phyloP scores from a whole-genome alignment of 2,113 vertebrate genomes.

The Epinephelus moara region DNA sequence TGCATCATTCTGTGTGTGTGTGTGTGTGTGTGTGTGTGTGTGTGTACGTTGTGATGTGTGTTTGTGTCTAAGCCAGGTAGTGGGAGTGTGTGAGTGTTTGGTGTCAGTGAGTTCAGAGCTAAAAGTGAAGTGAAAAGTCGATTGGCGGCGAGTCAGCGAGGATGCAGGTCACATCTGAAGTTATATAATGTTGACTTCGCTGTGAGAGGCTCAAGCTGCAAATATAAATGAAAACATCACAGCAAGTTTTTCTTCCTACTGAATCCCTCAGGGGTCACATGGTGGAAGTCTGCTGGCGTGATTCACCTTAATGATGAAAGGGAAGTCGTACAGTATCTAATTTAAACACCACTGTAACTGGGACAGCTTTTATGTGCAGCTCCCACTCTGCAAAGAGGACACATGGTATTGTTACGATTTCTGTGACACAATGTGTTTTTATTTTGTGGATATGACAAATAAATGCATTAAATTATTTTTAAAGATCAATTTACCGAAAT shows the following conservation, averaged over 20 bases:
- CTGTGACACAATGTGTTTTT: neutral
- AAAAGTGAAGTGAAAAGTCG: slow-evolving; percentile 51
- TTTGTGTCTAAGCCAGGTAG: neutral
- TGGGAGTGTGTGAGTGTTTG: slow-evolving; percentile 18
- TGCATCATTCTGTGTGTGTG: neutral
- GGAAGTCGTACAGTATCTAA: neutral
- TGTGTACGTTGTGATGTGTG: neutral
- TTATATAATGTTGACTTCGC: slow-evolving; percentile 33
- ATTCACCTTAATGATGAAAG: neutral
- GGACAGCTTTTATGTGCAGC: neutral
- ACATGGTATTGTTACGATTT: neutral
- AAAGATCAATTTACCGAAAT: neutral
- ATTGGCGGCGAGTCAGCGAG: slow-evolving; percentile 23
- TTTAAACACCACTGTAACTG: too few relatives aligned
- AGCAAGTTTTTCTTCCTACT: neutral
- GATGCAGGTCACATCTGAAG: slow-evolving; percentile 28
- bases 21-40: slow-evolving; percentile 14
- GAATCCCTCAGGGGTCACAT: neutral
- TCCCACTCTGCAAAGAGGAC: neutral
- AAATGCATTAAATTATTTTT: neutral
- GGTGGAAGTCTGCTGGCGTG: neutral
- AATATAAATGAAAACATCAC: slow-evolving; percentile 7
- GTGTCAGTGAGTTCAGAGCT: slow-evolving; percentile 46
- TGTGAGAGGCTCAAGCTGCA: neutral
- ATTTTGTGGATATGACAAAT: neutral